phyloP scores from a whole-genome alignment of 2,113 vertebrate species.

The Petrocephalus microphthalmus region DNA sequence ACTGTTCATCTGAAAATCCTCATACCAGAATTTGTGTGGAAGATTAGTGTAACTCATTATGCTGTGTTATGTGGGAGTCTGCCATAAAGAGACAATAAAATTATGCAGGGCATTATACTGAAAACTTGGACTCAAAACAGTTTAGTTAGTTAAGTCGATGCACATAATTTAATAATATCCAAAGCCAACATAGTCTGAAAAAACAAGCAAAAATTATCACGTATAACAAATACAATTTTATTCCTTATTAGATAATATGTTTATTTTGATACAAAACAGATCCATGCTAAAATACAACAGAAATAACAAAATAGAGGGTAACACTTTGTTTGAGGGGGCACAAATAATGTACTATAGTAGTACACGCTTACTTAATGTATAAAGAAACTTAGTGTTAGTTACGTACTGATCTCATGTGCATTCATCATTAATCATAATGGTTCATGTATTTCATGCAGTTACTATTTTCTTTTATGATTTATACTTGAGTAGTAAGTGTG shows the following conservation, averaged over 20 bases:
- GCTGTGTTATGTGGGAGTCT: slow-evolving; percentile 1
- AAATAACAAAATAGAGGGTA: not conserved
- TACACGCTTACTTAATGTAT: not conserved
- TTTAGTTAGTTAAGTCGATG: not conserved
- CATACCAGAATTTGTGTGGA: not conserved
- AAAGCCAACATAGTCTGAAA: not conserved
- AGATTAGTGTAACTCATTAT: not conserved
- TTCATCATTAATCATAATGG: not conserved
- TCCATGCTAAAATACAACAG: not conserved
- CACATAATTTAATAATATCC: not conserved
- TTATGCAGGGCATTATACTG: not conserved
- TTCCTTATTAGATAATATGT: not conserved
- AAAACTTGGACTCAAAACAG: not conserved
- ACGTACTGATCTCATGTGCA: not conserved
- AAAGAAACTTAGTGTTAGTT: not conserved
- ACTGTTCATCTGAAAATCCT: not conserved
- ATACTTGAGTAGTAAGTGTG: not conserved
- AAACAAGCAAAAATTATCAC: not conserved
- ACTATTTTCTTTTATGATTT: not conserved
- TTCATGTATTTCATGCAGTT: not conserved
- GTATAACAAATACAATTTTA: not conserved
- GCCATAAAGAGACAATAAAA: not conserved
- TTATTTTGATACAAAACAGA: not conserved
- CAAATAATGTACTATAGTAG: not conserved
- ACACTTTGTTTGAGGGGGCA: not conserved